Evolutionary conservation across 2,888 invertebrate genomes (phyloP), one percentile per base, ranked within the genome.

Genomic region (Parasteatoda lunata): DNA sequence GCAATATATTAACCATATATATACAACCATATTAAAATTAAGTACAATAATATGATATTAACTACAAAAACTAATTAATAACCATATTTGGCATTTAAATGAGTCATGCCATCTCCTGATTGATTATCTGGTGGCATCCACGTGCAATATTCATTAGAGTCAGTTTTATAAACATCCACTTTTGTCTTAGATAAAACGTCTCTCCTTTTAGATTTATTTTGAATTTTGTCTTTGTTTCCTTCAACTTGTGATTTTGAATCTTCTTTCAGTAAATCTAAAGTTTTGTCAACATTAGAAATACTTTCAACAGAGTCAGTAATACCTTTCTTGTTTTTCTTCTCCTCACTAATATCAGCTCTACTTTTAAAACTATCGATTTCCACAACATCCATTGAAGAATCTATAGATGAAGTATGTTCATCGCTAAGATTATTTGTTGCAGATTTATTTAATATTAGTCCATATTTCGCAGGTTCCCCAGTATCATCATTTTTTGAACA

Each of bases 121-220:
- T 96, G 96, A 91, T 94, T 93, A 89, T 88, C 90, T 0, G 96
- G 96, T 4, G 96, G 96, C 66, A 95, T 92, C 96, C 97, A 96
- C 91, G 94, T 94, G 8, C 94, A 95, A 91, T 95, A 96, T 91
- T 96, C 94, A 9, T 92, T 92, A 89, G 92, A 92, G 15, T 90
- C 89, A 8, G 88, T 89, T 76, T 91, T 90, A 79, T 90, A 90
- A 3, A 73, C 84, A 75, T 80, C 80, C 15, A 78, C 11, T 11
- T 64, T 64, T 9, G 51, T 66, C 45, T 87, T 77, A 30, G 11
- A 9, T 52, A 68, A 6, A 15, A 64, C 54, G 3, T 66, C 11
- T 2, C 66, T 48, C 45, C 77, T 86, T 15, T 72, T 86, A n/a
- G 66, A 13, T 52, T 72, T 49, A 4, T 59, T 59, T 11, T 13